These are phyloP conservation scores for Onychorhynchus coronatus DNA, from an alignment of 2,113 vertebrate genomes.

Conservation along the genomic window DNA sequence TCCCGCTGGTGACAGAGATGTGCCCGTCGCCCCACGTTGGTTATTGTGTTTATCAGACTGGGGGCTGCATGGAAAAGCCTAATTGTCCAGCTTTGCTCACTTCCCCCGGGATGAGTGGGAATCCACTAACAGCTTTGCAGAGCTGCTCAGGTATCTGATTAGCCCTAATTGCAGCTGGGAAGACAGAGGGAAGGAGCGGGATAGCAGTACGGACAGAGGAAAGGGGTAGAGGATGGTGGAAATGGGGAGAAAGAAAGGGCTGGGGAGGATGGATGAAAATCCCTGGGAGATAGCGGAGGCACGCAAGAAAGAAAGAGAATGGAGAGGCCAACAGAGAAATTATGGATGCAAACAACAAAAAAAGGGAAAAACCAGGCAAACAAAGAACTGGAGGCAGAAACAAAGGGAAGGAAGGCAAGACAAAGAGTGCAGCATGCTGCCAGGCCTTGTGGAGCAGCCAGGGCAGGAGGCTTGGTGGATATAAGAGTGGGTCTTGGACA, in stretches of 20 bases:
- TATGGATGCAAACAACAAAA: background rate
- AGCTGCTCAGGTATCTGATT: slow-evolving; percentile 79
- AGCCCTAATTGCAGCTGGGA: slow-evolving; percentile 75
- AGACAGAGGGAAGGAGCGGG: background rate
- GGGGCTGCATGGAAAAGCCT: slow-evolving; percentile 59
- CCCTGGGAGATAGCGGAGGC: background rate
- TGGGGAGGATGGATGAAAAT: background rate
- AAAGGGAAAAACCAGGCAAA: background rate
- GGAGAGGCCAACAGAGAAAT: background rate
- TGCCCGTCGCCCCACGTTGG: background rate
- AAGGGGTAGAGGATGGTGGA: background rate
- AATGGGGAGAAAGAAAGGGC: background rate
- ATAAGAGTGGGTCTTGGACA: background rate
- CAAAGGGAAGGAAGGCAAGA: slow-evolving; percentile 23
- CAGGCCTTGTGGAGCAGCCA: rapidly evolving
- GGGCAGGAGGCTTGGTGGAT: background rate
- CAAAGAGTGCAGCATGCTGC: slow-evolving; percentile 3
- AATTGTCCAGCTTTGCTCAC: slow-evolving; percentile 73
- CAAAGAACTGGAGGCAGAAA: slow-evolving; percentile 44
- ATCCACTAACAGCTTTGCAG: slow-evolving; percentile 72
- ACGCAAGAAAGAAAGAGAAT: rapidly evolving
- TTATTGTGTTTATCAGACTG: slow-evolving; percentile 62
- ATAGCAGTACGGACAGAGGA: rapidly evolving
- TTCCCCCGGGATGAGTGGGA: slow-evolving; percentile 59
- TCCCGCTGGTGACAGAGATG: background rate